A percentile compares a stretch with the other conserved stretches of the same genome.
Evolutionary conservation across 2,113 vertebrate genomes (phyloP).

Genomic region (Recurvirostra avosetta): DNA sequence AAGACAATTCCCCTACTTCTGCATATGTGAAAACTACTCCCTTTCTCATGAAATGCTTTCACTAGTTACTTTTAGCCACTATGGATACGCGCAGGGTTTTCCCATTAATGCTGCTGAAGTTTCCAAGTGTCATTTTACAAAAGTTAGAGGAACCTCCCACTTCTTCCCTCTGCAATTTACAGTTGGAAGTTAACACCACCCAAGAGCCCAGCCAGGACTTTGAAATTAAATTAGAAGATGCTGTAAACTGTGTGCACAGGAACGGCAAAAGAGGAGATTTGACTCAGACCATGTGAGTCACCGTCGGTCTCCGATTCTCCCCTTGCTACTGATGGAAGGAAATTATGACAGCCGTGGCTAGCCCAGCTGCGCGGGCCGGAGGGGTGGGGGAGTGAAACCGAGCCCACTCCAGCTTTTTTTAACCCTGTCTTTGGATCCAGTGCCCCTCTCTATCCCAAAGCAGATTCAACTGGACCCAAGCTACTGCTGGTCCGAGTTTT

Average conservation of each 20-base stretch:
- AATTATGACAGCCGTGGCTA: neutral
- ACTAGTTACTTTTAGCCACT: neutral
- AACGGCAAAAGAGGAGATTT: neutral
- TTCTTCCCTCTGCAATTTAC: neutral
- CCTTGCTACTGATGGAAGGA: neutral
- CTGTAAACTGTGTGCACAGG: neutral
- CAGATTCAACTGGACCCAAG: neutral
- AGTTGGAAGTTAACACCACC: neutral
- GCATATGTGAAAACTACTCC: neutral
- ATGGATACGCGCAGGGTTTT: neutral
- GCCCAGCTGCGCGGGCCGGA: neutral
- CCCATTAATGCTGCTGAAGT: neutral
- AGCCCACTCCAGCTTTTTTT: neutral
- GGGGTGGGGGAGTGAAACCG: neutral
- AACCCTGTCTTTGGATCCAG: neutral
- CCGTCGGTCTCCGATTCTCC: neutral
- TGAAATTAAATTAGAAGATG: neutral
- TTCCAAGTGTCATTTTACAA: neutral
- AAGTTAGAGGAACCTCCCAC: neutral
- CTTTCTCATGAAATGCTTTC: neutral
- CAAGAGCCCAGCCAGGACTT: neutral
- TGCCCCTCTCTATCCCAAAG: neutral
- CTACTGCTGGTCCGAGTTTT: neutral
- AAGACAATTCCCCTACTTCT: neutral
- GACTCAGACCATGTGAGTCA: conserved; percentile 38